These are phyloP conservation scores for Conops quadrifasciatus DNA, from an alignment of 2,888 invertebrate species.

Conservation along the genomic window DNA sequence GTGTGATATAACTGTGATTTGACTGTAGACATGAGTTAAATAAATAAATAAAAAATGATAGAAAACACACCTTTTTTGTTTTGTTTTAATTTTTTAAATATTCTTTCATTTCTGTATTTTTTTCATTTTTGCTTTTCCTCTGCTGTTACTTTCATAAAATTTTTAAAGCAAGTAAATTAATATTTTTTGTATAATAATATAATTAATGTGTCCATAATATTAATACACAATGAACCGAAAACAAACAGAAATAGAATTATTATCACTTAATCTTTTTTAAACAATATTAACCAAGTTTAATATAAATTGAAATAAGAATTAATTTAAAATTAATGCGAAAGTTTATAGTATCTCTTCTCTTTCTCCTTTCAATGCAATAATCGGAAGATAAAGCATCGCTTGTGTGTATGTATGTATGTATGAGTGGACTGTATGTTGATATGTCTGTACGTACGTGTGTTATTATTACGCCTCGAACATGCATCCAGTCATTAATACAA, in stretches of 20 bases:
- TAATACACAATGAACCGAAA: conserved; percentile 28
- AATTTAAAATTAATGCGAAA: conserved; percentile 19
- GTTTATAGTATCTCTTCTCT: too few species aligned
- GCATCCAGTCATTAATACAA: too few species aligned
- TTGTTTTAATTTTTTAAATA: conserved; percentile 48
- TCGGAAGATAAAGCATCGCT: too few species aligned
- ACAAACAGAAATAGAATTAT: conserved; percentile 27
- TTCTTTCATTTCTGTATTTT: conserved; percentile 46
- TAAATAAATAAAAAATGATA: conserved; percentile 33
- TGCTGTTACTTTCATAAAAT: conserved; percentile 16
- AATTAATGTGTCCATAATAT: conserved; percentile 14
- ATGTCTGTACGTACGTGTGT: too few species aligned
- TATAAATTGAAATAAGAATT: conserved; percentile 26
- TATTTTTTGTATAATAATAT: conserved; percentile 27
- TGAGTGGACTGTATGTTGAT: not conserved
- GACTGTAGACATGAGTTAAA: too few species aligned
- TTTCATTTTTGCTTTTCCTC: conserved; percentile 45
- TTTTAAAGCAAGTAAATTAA: conserved; percentile 30
- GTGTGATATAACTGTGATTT: too few species aligned
- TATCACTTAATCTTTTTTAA: conserved; percentile 28
- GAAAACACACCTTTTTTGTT: conserved; percentile 39
- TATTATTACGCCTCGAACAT: too few species aligned
- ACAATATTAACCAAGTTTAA: conserved; percentile 17
- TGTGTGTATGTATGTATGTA: not conserved
- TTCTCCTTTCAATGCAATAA: too few species aligned